Evolutionary conservation across 1,140 invertebrate genomes (phyloP), one percentile per base, ranked within the genome.

Genomic region (Procambarus clarkii): DNA sequence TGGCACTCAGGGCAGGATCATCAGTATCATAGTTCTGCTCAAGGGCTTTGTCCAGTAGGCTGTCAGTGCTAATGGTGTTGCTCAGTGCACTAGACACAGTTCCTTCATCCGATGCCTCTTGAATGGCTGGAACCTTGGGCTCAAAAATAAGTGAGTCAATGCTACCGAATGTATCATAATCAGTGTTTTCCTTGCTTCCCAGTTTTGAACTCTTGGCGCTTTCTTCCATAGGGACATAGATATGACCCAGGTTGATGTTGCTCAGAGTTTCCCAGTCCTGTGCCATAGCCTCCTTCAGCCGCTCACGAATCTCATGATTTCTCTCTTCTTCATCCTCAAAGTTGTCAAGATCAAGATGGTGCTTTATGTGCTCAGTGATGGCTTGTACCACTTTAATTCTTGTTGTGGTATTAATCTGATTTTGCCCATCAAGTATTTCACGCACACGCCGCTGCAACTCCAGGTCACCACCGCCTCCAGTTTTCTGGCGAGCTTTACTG

Each of bases 151-250:
- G 82, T 2, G 93, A 94, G 90, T 94, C 94, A 44, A 94, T 92
- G 80, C 94, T 94, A 15, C 94, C 94, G 78, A 94, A 94, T 11
- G 93, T 93, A 78, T 94, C 94, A 60, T 93, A 94, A 77, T 94
- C 94, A 1, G 93, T 93, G 46, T 81, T 86, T 50, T 94, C 94
- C 34, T 83, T 86, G 44, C 81, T 84, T n/a, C 80, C 82, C 2
- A 89, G 71, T 81, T 93, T 93, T 21, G 86, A 86, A 3, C 76
- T 76, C 58, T 88, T 92, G 44, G 92, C 50, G 18, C 92, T 92
- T 64, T 93, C 93, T 85, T 94, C 94, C 94, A 94, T 94, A 15
- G 94, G 94, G n/a, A 94, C 94, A 82, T 94, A 94, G 83, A 94
- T 94, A 24, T 94, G 93, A 34, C 94, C 94, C 60, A 94, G 91